Base-by-base conservation (phyloP, 2,888 invertebrate species). In the Ceratothoa steindachneri region DNA sequence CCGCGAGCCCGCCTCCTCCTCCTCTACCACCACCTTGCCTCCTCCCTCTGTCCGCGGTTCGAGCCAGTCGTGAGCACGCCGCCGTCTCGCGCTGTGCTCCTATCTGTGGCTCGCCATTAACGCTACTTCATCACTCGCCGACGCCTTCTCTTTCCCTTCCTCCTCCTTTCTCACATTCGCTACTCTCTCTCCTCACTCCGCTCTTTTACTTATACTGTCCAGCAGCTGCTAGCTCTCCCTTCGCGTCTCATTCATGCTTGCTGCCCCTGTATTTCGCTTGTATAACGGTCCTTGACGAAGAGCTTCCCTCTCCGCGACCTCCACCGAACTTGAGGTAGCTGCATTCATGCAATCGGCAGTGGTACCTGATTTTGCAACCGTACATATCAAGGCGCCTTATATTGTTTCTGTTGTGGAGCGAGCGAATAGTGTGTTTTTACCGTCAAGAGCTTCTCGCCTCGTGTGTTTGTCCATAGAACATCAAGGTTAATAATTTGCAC, bases 21-120 rank as follows among this genome's bases (percentile, higher is more conserved):
- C 5, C 41, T 15, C 15, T 41, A 15, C 5, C 7, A 41, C 7
- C 41, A n/a, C 41, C 41, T 15, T 41, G 5, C 15, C 5, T 15
- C 41, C 15, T 41, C 7, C 5, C 7, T 9, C 7, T 15, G 41
- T 5, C 41, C 41, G 41, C 5, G 41, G 41, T 5, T n/a, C 5
- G 41, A 41, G 41, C 7, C 41, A 41, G 41, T 41, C 41, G 41
- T 41, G 41, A 41, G 41, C 41, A 41, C 41, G 41, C 41, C 60
- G 60, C 60, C 60, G 60, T 22, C 60, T 60, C 60, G 60, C 24
- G 60, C 60, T 60, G 60, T 60, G 60, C 60, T 60, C 60, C 60
- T 60, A 24, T 60, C 60, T 60, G 19, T 60, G 60, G 60, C 60
- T 60, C 60, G 60, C 60, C 60, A 24, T 24, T 1, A n/a, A 24